phyloP scores from a whole-genome alignment of 2,888 invertebrate species.

The Pollenia labialis region DNA sequence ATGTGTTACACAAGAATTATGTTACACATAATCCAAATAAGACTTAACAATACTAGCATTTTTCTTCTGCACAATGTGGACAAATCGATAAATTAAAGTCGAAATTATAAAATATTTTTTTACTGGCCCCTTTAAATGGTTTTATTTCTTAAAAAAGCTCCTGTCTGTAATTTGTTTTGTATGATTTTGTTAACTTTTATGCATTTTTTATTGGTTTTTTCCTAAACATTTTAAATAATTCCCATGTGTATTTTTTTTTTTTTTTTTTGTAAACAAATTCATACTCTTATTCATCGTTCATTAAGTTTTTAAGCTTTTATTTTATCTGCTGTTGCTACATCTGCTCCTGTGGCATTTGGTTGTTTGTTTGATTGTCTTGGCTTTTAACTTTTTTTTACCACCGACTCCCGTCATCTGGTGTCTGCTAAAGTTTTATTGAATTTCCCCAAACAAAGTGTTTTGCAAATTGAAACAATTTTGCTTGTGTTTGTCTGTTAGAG shows the following conservation, averaged over 20 bases:
- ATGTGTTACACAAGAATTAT: no score
- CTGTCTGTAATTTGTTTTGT: neutral
- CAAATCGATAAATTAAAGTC: no score
- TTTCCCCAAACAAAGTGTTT: slow-evolving; percentile 63
- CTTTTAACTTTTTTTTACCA: slow-evolving; percentile 21
- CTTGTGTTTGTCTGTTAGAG: slow-evolving; percentile 56
- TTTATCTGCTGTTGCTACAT: neutral
- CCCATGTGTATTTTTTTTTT: slow-evolving; percentile 54
- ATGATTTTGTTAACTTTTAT: slow-evolving; percentile 48
- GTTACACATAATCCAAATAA: no score
- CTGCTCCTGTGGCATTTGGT: neutral
- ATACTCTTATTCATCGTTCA: slow-evolving; percentile 43
- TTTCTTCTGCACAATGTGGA: no score
- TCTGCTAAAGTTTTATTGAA: slow-evolving; percentile 71
- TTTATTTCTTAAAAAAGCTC: neutral
- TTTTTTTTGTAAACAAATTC: slow-evolving; percentile 47
- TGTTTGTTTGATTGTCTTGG: slow-evolving; percentile 18
- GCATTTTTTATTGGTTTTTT: slow-evolving; percentile 35
- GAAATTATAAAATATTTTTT: no score
- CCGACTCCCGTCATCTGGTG: slow-evolving; percentile 49
- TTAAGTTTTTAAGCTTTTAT: slow-evolving; percentile 33
- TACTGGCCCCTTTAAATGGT: no score
- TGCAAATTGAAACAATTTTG: slow-evolving; percentile 70
- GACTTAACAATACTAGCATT: no score
- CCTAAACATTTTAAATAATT: slow-evolving; percentile 20